Conservation (phyloP, 1,140 invertebrate genomes). For the Bradynema listronoti region DNA sequence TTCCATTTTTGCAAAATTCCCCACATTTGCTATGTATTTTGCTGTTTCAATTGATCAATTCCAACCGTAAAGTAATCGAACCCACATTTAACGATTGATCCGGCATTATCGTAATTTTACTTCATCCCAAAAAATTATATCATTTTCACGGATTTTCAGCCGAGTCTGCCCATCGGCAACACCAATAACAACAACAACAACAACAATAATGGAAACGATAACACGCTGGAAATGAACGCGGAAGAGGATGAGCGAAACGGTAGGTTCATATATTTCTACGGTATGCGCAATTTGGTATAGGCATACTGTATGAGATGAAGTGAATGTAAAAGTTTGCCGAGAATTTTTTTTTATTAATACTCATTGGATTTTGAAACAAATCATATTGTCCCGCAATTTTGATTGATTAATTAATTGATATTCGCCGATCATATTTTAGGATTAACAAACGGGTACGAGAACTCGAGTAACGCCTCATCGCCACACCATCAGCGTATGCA, state of each 20-base stretch:
- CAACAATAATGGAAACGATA: slow-evolving; percentile 17
- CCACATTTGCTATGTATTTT: slow-evolving; percentile 9
- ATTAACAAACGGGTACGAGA: too few relatives aligned
- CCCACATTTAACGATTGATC: background rate
- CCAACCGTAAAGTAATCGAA: background rate
- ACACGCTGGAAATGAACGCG: background rate
- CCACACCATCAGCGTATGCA: too few relatives aligned
- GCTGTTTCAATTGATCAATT: slow-evolving; percentile 7
- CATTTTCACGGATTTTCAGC: slow-evolving; percentile 12
- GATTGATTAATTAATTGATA: too few relatives aligned
- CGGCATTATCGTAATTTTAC: background rate
- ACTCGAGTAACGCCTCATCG: too few relatives aligned
- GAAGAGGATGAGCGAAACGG: background rate
- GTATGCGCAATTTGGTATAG: too few relatives aligned
- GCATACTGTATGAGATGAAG: background rate
- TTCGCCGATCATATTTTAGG: too few relatives aligned
- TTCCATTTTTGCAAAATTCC: background rate
- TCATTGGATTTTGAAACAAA: too few relatives aligned
- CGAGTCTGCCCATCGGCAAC: slow-evolving; percentile 26
- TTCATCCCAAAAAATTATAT: slow-evolving; percentile 2
- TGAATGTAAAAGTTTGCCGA: too few relatives aligned
- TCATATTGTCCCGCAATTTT: too few relatives aligned
- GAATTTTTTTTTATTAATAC: too few relatives aligned
- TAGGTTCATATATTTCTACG: too few relatives aligned
- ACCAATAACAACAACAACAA: background rate